Conservation (phyloP, 2,888 invertebrate species). For the Conops quadrifasciatus region DNA sequence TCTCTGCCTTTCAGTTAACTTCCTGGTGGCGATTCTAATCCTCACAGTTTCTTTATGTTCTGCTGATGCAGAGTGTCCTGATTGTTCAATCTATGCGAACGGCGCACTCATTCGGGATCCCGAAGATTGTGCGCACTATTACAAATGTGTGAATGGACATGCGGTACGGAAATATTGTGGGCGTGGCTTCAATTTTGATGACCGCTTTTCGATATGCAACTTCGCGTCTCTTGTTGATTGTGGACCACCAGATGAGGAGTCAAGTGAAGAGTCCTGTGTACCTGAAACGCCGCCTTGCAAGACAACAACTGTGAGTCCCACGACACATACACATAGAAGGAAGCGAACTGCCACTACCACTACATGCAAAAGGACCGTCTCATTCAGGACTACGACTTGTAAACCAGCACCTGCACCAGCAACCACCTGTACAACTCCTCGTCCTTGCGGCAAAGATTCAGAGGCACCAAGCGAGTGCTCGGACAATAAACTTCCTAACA, state of each 20-base stretch:
- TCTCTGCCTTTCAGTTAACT: neutral
- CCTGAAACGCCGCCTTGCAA: neutral
- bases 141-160: slow-evolving; percentile 24
- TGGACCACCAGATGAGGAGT: neutral
- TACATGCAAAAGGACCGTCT: slow-evolving; percentile 6
- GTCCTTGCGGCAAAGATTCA: neutral
- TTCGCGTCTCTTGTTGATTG: slow-evolving; percentile 22
- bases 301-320: neutral
- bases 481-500: neutral
- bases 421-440: slow-evolving; percentile 2
- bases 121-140: slow-evolving; percentile 21
- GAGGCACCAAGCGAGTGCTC: neutral
- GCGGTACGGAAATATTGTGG: slow-evolving; percentile 23
- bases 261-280: neutral
- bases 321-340: neutral
- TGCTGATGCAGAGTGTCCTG: slow-evolving; percentile 19
- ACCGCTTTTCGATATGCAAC: slow-evolving; percentile 15
- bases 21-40: slow-evolving; percentile 7
- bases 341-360: neutral
- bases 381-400: neutral
- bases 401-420: slow-evolving; percentile 9
- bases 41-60: neutral
- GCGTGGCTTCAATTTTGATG: slow-evolving; percentile 27
- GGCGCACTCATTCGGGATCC: slow-evolving; percentile 27
- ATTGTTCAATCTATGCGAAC: slow-evolving; percentile 24